A percentile compares a stretch with the other conserved stretches of the same genome.
Conservation (phyloP, 2,888 invertebrate species). For the Drosophila melanocephala region DNA sequence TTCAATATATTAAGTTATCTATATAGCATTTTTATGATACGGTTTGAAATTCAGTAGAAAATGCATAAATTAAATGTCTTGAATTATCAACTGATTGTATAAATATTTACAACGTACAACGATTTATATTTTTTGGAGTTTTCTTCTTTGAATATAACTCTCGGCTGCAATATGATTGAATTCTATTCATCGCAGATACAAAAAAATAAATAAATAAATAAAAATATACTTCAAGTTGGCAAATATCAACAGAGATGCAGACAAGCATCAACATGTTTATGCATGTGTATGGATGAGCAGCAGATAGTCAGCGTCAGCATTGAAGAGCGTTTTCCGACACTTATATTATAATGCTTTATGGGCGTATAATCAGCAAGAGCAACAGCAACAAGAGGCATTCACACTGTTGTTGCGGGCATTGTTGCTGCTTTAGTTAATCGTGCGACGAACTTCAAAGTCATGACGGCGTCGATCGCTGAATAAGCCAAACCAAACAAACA, state of each 20-base stretch:
- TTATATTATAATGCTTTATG: constrained; percentile 43
- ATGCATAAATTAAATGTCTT: constrained; percentile 8
- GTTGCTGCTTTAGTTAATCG: constrained; percentile 76
- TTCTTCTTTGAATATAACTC: background rate
- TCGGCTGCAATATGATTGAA: background rate
- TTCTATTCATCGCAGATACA: background rate
- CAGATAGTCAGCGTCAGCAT: constrained; percentile 17
- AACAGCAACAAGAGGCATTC: constrained; percentile 38
- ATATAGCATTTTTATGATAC: background rate
- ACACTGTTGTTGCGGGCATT: constrained; percentile 41
- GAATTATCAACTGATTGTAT: constrained; percentile 9
- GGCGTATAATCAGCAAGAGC: constrained; percentile 54
- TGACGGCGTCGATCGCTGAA: constrained; percentile 48
- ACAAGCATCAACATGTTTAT: constrained; percentile 14
- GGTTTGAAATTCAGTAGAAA: background rate
- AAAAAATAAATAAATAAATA: background rate
- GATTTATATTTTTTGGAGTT: background rate
- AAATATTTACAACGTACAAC: background rate
- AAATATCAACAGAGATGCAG: constrained; percentile 36
- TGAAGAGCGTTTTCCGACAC: constrained; percentile 14
- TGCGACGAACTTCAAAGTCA: constrained; percentile 71
- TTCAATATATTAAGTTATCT: background rate
- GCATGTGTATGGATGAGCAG: constrained; percentile 3
- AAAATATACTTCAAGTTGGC: constrained; percentile 10
- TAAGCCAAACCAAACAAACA: constrained; percentile 43